Evolutionary conservation across 2,797 vertebrate species (phyloP).

Genomic region (Podarcis siculus): DNA sequence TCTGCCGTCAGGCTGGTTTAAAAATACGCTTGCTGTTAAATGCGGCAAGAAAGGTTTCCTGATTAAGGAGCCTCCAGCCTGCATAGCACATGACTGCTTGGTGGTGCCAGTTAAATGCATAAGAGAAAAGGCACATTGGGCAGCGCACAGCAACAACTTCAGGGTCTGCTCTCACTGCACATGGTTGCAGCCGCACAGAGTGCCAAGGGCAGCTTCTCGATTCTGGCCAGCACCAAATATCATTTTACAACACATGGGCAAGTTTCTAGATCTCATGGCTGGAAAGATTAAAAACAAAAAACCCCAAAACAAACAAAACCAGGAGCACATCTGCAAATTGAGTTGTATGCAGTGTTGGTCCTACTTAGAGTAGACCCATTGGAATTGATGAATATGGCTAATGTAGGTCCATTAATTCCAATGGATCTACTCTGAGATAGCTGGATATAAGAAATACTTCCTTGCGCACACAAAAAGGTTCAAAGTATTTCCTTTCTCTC

Average conservation of each 20-base stretch:
- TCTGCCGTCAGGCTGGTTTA: not conserved
- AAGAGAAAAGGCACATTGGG: not conserved
- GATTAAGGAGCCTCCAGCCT: not conserved
- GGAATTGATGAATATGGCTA: too few species aligned
- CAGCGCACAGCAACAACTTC: not conserved
- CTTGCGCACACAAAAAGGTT: not conserved
- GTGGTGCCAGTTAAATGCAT: not conserved
- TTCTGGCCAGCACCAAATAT: not conserved
- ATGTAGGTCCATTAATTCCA: too few species aligned
- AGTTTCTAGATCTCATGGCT: conserved; percentile 9
- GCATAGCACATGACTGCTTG: not conserved
- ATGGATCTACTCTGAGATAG: too few species aligned
- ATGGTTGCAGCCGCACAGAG: not conserved
- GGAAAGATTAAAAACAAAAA: not conserved
- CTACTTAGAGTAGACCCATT: too few species aligned
- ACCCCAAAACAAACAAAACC: too few species aligned
- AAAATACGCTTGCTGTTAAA: conserved; percentile 6
- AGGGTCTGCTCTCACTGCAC: not conserved
- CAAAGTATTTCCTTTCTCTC: not conserved
- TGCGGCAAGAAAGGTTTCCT: not conserved
- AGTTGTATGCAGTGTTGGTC: too few species aligned
- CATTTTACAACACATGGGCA: not conserved
- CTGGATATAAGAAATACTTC: not conserved
- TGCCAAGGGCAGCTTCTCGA: not conserved
- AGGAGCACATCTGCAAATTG: not conserved